A percentile compares a stretch with the other conserved stretches of the same genome.
phyloP scores from a whole-genome alignment of 2,888 invertebrate species.

The Arrhopalites spinosus region DNA sequence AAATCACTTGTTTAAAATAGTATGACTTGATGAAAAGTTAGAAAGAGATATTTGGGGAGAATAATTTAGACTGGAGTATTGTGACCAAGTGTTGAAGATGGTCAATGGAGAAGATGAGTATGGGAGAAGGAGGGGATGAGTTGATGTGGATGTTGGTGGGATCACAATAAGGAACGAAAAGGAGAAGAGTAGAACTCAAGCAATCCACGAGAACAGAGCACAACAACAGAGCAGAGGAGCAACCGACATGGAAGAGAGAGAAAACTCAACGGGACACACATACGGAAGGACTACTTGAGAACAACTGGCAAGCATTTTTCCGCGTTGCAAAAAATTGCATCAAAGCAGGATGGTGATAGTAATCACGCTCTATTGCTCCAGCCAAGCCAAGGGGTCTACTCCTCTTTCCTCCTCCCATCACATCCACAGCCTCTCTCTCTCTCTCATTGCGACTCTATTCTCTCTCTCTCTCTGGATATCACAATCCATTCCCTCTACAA shows the following conservation, averaged over 20 bases:
- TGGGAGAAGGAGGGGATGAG: not conserved
- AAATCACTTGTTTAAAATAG: too few species aligned
- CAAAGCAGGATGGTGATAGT: slow-evolving; percentile 29
- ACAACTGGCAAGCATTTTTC: slow-evolving; percentile 39
- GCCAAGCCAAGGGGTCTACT: slow-evolving; percentile 5
- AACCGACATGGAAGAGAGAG: slow-evolving; percentile 39
- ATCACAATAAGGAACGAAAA: not conserved
- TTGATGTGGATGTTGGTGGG: not conserved
- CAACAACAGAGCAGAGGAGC: not conserved
- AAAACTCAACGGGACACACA: slow-evolving; percentile 35
- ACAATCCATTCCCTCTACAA: not conserved
- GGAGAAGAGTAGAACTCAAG: slow-evolving; percentile 35
- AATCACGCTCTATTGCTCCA: slow-evolving; percentile 24
- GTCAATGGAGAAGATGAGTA: slow-evolving; percentile 29
- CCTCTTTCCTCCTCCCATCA: too few species aligned
- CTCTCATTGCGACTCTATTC: not conserved
- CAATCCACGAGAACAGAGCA: slow-evolving; percentile 16
- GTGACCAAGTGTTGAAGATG: not conserved
- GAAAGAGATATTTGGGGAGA: too few species aligned
- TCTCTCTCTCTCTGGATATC: not conserved
- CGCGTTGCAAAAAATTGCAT: slow-evolving; percentile 38
- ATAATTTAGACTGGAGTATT: too few species aligned
- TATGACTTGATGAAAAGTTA: too few species aligned
- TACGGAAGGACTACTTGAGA: slow-evolving; percentile 46
- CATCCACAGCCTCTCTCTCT: too few species aligned